A percentile compares a stretch with the other conserved stretches of the same genome.
Conservation (phyloP, 2,888 invertebrate species). For the Chrysopilus asiliformis region DNA sequence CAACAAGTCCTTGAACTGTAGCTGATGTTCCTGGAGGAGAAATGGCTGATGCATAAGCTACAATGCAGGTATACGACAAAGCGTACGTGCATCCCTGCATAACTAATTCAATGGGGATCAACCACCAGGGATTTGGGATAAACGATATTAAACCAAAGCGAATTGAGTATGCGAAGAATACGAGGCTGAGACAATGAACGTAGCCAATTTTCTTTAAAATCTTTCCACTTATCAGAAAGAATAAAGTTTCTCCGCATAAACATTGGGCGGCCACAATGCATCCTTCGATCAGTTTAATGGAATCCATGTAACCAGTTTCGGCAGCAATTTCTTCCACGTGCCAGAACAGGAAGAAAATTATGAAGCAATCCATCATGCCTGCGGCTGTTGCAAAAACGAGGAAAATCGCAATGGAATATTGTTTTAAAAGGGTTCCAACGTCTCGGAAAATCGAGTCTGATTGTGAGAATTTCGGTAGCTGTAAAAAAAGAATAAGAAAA, state of each 20-base stretch:
- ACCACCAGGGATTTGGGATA: constrained; percentile 68
- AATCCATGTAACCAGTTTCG: constrained; percentile 43
- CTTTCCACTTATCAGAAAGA: constrained; percentile 58
- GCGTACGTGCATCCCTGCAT: constrained; percentile 83
- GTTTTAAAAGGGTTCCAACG: constrained; percentile 45
- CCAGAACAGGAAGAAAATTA: constrained; percentile 75
- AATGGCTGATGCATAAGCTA: constrained; percentile 52
- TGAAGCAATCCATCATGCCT: constrained; percentile 65
- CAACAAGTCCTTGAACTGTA: constrained; percentile 73
- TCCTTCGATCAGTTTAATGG: constrained; percentile 68
- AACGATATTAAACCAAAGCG: constrained; percentile 62
- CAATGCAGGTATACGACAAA: constrained; percentile 68
- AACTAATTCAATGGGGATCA: constrained; percentile 62
- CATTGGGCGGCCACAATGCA: constrained; percentile 67
- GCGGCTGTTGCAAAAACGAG: constrained; percentile 59
- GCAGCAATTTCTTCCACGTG: constrained; percentile 64
- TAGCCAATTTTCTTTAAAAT: constrained; percentile 69
- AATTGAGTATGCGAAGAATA: constrained; percentile 61
- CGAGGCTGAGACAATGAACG: constrained; percentile 61
- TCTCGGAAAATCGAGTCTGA: constrained; percentile 57
- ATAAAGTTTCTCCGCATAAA: constrained; percentile 62
- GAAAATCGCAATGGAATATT: constrained; percentile 53
- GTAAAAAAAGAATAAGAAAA: constrained; percentile 25
- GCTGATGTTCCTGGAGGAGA: constrained; percentile 64
- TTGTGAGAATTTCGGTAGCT: constrained; percentile 55